phyloP scores from a whole-genome alignment of 2,888 invertebrate species.

The Sinohyriopsis cumingii region DNA sequence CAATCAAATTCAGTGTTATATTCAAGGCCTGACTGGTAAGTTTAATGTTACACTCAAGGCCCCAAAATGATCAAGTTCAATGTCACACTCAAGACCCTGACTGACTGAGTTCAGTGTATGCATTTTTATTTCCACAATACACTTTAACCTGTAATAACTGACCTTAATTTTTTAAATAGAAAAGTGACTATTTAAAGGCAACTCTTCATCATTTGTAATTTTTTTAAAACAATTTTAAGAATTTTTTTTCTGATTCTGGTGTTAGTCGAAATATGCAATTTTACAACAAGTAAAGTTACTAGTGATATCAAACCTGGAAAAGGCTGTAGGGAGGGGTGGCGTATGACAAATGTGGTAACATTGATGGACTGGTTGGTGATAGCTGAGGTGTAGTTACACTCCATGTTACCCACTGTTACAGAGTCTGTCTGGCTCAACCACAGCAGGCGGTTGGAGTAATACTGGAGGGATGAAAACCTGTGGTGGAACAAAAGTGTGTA shows the following conservation, averaged over 20 bases:
- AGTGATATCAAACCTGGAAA: conserved; percentile 74
- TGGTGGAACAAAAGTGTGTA: conserved; percentile 4
- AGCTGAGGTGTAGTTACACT: conserved; percentile 82
- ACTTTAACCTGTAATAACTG: no score
- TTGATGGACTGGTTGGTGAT: conserved; percentile 69
- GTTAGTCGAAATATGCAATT: not conserved
- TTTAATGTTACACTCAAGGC: no score
- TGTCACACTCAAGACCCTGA: no score
- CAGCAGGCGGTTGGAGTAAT: conserved; percentile 86
- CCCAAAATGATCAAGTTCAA: no score
- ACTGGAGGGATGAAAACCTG: conserved; percentile 74
- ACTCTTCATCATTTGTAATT: not conserved
- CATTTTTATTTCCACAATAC: no score
- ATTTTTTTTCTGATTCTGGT: not conserved
- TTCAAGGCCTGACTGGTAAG: no score
- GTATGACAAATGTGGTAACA: conserved; percentile 80
- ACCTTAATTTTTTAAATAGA: no score
- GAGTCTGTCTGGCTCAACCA: conserved; percentile 86
- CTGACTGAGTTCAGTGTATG: no score
- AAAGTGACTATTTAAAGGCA: no score
- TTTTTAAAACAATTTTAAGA: not conserved
- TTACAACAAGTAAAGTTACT: not conserved
- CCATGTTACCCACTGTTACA: conserved; percentile 84
- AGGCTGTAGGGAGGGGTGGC: conserved; percentile 78
- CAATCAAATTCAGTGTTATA: no score